These are phyloP conservation scores for Enteromius anoplus DNA, from an alignment of 2,797 vertebrate genomes.

Conservation along the genomic window DNA sequence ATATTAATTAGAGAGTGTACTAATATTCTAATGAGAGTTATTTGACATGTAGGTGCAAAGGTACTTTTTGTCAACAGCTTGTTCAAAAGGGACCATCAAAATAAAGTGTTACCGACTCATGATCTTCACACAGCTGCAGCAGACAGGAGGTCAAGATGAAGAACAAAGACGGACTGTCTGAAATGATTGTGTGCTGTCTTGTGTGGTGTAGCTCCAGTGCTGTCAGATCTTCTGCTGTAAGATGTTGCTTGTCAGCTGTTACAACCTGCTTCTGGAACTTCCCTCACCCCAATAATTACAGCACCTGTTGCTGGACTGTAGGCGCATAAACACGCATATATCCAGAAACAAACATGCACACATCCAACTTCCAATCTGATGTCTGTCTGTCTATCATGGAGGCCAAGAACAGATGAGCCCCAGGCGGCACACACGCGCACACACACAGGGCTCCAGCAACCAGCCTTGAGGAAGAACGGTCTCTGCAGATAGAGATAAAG, in stretches of 20 bases:
- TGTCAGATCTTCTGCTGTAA: conserved; percentile 52
- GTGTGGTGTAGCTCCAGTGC: conserved; percentile 9
- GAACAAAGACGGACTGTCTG: background rate
- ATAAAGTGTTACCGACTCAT: too few species aligned
- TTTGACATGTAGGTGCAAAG: too few species aligned
- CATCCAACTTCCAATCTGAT: conserved; percentile 72
- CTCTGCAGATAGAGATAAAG: conserved; percentile 81
- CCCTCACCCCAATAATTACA: conserved; percentile 65
- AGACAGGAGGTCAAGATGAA: background rate
- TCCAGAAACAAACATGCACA: conserved; percentile 24
- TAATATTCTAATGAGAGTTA: too few species aligned
- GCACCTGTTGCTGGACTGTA: conserved; percentile 44
- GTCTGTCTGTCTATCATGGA: conserved; percentile 75
- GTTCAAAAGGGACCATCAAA: too few species aligned
- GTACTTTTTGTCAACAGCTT: too few species aligned
- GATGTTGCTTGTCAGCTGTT: conserved; percentile 58
- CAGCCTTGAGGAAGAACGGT: conserved; percentile 71
- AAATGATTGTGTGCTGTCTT: conserved; percentile 23
- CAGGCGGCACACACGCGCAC: conserved; percentile 51
- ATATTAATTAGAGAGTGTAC: too few species aligned
- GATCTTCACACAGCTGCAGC: background rate
- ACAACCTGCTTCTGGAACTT: conserved; percentile 57
- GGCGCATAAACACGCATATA: conserved; percentile 26
- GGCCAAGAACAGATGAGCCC: conserved; percentile 67
- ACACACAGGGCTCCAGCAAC: conserved; percentile 28